phyloP scores from a whole-genome alignment of 1,140 invertebrate genomes.

The Potamilus streckersoni region DNA sequence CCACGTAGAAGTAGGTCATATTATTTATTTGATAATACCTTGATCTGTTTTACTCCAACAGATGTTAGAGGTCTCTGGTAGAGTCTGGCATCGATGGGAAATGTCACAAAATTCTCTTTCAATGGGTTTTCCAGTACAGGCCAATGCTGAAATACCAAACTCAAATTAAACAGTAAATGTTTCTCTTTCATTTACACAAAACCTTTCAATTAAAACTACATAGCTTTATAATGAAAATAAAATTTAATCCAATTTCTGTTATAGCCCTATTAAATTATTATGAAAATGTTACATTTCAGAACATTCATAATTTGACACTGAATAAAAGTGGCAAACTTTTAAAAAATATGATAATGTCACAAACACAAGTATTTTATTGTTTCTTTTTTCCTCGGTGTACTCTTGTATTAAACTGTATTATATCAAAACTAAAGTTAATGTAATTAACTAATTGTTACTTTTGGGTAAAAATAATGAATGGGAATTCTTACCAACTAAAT shows the following conservation, averaged over 20 bases:
- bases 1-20: too few relatives aligned
- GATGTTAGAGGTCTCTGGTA: constrained; percentile 62
- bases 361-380: too few relatives aligned
- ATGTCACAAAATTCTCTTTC: constrained; percentile 62
- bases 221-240: not conserved
- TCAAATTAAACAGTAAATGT: not conserved
- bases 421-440: too few relatives aligned
- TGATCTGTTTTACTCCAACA: constrained; percentile 57
- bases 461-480: too few relatives aligned
- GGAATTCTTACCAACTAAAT: too few relatives aligned
- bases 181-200: not conserved
- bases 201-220: not conserved
- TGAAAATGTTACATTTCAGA: too few relatives aligned
- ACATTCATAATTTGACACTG: too few relatives aligned
- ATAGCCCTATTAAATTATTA: not conserved
- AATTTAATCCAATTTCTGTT: not conserved
- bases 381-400: too few relatives aligned
- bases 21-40: constrained; percentile 37
- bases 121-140: constrained; percentile 49
- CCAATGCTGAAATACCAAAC: constrained; percentile 49
- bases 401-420: too few relatives aligned
- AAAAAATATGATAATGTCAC: too few relatives aligned
- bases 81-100: constrained; percentile 59
- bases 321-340: too few relatives aligned
- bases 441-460: too few relatives aligned